Evolutionary conservation across 92 coral and sea anemone species (phyloP).

Genomic region (Palythoa heliodiscus): DNA sequence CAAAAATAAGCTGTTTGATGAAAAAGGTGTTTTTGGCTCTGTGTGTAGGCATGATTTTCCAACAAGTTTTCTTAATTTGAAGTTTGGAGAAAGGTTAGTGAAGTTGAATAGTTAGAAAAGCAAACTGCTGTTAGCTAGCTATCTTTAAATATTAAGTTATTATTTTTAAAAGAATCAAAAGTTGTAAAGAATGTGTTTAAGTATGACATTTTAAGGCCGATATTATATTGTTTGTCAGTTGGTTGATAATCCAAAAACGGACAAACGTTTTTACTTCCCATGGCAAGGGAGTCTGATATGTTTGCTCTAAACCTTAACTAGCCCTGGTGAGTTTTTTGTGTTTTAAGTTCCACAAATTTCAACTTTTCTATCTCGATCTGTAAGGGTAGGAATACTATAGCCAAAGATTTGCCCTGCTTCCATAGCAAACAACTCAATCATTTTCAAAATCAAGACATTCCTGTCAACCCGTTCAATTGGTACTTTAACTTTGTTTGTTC

Average conservation of each 20-base stretch:
- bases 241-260: no score
- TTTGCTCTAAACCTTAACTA: neutral
- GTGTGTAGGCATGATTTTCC: conserved; percentile 75
- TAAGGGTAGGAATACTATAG: neutral
- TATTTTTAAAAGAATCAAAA: no score
- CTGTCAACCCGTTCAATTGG: neutral
- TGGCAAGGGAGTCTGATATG: neutral
- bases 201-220: no score
- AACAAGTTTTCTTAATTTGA: conserved; percentile 58
- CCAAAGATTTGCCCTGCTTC: neutral
- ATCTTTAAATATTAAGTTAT: no score
- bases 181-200: no score
- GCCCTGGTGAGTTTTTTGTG: neutral
- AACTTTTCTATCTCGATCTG: neutral
- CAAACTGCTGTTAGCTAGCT: neutral
- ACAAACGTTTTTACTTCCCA: neutral
- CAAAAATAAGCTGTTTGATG: conserved; percentile 67
- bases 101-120: neutral
- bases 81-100: conserved; percentile 70
- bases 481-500: neutral
- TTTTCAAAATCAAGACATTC: conserved; percentile 1
- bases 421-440: neutral
- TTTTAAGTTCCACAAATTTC: neutral
- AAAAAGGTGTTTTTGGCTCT: conserved; percentile 70
- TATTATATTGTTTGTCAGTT: no score